Evolutionary conservation across 2,888 invertebrate genomes (phyloP).

Genomic region (Acronicta leporina): DNA sequence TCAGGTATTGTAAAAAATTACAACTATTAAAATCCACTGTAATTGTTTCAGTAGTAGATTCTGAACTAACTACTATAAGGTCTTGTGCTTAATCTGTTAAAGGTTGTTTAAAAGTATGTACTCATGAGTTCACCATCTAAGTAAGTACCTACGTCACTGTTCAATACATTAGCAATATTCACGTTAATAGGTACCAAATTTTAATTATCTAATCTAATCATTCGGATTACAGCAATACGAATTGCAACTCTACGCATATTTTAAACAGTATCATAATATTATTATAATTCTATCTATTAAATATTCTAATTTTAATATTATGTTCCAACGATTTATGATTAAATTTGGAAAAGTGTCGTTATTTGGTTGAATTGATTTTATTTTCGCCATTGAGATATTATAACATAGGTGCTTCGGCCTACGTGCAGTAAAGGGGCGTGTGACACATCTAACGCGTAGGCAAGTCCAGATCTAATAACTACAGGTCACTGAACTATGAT

Average conservation of each 20-base stretch:
- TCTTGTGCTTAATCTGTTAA: too few species aligned
- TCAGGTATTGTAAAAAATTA: too few species aligned
- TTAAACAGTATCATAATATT: background rate
- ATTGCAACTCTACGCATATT: slow-evolving; percentile 6
- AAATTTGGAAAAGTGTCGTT: slow-evolving; percentile 23
- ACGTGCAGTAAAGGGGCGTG: slow-evolving; percentile 7
- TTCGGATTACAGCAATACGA: slow-evolving; percentile 7
- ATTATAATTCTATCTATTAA: too few species aligned
- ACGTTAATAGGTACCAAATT: slow-evolving; percentile 1
- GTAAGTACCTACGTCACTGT: too few species aligned
- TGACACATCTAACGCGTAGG: slow-evolving; percentile 25
- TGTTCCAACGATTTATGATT: slow-evolving; percentile 2
- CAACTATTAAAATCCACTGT: too few species aligned
- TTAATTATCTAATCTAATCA: slow-evolving; percentile 10
- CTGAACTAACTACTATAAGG: too few species aligned
- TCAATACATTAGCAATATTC: too few species aligned
- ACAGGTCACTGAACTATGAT: slow-evolving; percentile 55
- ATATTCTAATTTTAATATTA: background rate
- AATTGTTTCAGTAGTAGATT: too few species aligned
- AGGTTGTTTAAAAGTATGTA: too few species aligned
- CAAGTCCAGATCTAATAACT: slow-evolving; percentile 41
- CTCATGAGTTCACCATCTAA: too few species aligned
- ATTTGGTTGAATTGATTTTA: slow-evolving; percentile 6
- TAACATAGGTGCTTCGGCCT: background rate
- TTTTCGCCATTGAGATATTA: background rate